Evolutionary conservation across 2,113 vertebrate genomes (phyloP), one percentile per base, ranked within the genome.

Genomic region (Ammodytes dubius): DNA sequence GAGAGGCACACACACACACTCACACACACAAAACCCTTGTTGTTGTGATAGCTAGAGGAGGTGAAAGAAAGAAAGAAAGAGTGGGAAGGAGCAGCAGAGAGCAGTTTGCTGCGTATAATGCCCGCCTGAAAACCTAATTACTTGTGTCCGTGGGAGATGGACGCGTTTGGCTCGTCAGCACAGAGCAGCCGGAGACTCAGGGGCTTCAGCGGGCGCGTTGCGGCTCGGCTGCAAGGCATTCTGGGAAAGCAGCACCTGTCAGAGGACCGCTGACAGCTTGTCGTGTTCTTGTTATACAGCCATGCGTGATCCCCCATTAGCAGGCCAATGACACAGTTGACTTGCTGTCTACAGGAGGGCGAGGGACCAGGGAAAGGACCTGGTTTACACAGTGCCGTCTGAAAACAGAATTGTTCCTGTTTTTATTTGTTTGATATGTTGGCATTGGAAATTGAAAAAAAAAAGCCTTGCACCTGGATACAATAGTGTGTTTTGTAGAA

Each of bases 161-260:
- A 83, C 84, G 42, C 50, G 68, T 91, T 85, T 87, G 88, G 85
- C 82, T 89, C 68, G 77, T 90, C 90, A 87, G 87, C 84, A 77
- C 68, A 73, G 85, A 84, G 80, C 83, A 80, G 90, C 77, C 53
- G 60, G 70, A 83, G 89, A 87, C 75, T 78, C 86, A 81, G 76
- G n/a, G 74, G 81, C 47, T 70, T 70, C 52, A 60, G 17, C 40
- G 68, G 76, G 2, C 11, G 17, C 77, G 87, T 80, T 70, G 76
- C 74, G 35, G 87, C 77, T 72, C 47, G 17, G 73, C 84, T 71
- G 87, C 89, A 84, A 74, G 74, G 87, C 84, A 85, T 88, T 87
- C 54, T 90, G 91, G 88, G 87, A 87, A 86, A 58, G 73, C 79
- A 70, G 86, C 92, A 88, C 88, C 90, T 89, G 90, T 91, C 92